Conservation (phyloP, 1,140 invertebrate species). For the Oncopodura yosiiana region DNA sequence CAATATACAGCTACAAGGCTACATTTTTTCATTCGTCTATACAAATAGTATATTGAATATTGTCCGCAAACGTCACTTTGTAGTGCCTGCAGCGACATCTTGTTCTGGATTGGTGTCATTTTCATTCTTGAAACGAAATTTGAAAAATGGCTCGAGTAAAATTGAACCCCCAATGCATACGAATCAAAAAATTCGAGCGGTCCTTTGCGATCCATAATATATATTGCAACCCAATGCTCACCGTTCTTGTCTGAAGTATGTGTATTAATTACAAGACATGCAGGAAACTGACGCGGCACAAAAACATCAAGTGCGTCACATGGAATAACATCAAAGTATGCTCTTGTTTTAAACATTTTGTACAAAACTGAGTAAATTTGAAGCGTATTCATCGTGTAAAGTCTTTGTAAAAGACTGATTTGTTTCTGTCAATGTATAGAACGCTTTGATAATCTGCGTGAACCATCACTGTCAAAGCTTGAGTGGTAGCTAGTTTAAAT, state of each 20-base stretch:
- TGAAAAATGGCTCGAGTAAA: background rate
- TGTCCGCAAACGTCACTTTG: background rate
- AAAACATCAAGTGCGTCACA: background rate
- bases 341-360: background rate
- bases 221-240: constrained; percentile 20
- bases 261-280: constrained; percentile 4
- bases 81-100: background rate
- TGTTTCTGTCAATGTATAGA: constrained; percentile 16
- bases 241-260: background rate
- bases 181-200: background rate
- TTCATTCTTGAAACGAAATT: background rate
- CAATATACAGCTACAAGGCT: background rate
- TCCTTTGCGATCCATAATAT: background rate
- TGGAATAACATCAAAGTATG: background rate
- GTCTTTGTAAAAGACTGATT: constrained; percentile 15
- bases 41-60: background rate
- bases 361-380: constrained; percentile 1
- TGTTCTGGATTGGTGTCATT: background rate
- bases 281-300: background rate
- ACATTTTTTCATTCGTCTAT: background rate
- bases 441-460: constrained; percentile 20
- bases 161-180: background rate
- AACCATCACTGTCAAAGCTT: constrained; percentile 9
- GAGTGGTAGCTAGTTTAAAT: constrained; percentile 6
- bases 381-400: constrained; percentile 9